Percentiles rank a stretch among this genome's conserved stretches.
phyloP scores from a whole-genome alignment of 1,140 invertebrate genomes.

The Drosophila orosa region DNA sequence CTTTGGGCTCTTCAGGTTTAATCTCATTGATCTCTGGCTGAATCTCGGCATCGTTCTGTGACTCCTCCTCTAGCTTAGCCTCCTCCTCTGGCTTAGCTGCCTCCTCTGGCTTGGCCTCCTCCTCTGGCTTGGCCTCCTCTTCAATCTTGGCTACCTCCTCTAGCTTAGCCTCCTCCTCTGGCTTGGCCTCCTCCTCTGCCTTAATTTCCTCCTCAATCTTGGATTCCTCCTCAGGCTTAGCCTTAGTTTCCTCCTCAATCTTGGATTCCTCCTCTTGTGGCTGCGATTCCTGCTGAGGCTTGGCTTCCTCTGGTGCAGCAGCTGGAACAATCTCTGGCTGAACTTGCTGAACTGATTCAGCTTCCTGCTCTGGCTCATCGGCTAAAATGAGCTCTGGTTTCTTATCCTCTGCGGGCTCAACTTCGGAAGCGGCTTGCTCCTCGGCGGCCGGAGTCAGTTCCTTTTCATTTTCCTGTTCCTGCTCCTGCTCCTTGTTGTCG shows the following conservation, averaged over 20 bases:
- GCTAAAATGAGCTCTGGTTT: slow-evolving; percentile 20
- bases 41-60: slow-evolving; percentile 19
- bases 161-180: slow-evolving; percentile 25
- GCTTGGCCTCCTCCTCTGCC: not conserved
- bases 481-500: slow-evolving; percentile 20
- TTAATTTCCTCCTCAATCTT: slow-evolving; percentile 18
- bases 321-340: slow-evolving; percentile 1
- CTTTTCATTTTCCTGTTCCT: slow-evolving; percentile 2
- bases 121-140: not conserved
- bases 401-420: slow-evolving; percentile 2
- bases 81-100: slow-evolving; percentile 1
- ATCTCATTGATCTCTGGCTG: slow-evolving; percentile 8
- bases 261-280: slow-evolving; percentile 6
- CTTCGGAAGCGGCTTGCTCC: slow-evolving; percentile 1
- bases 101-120: slow-evolving; percentile 1
- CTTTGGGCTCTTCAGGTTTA: slow-evolving; percentile 6
- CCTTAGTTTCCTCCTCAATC: not conserved
- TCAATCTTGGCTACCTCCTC: slow-evolving; percentile 2
- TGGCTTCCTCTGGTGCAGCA: not conserved
- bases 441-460: slow-evolving; percentile 1
- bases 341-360: slow-evolving; percentile 1
- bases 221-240: not conserved
- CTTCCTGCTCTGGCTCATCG: slow-evolving; percentile 15
- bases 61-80: slow-evolving; percentile 12
- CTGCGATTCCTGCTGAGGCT: slow-evolving; percentile 10